Evolutionary conservation across 2,113 vertebrate species (phyloP), one percentile per base, ranked within the genome.

Genomic region (Morone chrysops): DNA sequence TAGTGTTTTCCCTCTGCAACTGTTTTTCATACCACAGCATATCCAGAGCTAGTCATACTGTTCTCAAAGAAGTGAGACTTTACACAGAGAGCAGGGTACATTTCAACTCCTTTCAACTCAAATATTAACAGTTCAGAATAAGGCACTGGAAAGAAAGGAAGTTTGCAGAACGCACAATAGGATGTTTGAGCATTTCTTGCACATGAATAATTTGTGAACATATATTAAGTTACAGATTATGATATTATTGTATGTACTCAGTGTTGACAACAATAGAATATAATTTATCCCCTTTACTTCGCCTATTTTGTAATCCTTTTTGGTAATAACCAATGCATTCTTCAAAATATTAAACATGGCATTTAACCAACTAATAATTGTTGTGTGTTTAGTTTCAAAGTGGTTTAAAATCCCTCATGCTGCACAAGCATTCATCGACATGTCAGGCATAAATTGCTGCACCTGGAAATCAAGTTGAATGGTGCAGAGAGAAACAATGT

Each of bases 271-370:
- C 68, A 80, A 79, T 85, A 90, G 68, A 79, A 82, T 78, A 81
- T 76, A 71, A 83, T 92, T 84, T 81, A 75, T 70, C 87, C 89
- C 81, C 87, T 92, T 80, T 81, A 88, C 88, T 82, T 85, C 62
- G 45, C 85, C 76, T 93, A 88, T 95, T 95, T 95, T 95, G 90
- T 94, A 94, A 90, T 91, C 90, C 87, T 87, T 90, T 94, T 93
- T 84, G 87, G 90, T 90, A 93, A 91, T 90, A 91, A 94, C 78
- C 91, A 80, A 67, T 89, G 87, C 87, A 89, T 90, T 92, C 86
- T 85, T 90, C 77, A 84, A 92, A 87, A 91, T 82, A 95, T 91
- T 95, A 95, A 96, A 95, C 78, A 40, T 89, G 83, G 79, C 71
- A 91, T 95, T 86, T 93, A 93, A 89, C 83, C 92, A 89, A 89